Percentiles rank a stretch among this genome's conserved stretches.
Conservation (phyloP, 2,888 invertebrate species). For the Acleris laterana region DNA sequence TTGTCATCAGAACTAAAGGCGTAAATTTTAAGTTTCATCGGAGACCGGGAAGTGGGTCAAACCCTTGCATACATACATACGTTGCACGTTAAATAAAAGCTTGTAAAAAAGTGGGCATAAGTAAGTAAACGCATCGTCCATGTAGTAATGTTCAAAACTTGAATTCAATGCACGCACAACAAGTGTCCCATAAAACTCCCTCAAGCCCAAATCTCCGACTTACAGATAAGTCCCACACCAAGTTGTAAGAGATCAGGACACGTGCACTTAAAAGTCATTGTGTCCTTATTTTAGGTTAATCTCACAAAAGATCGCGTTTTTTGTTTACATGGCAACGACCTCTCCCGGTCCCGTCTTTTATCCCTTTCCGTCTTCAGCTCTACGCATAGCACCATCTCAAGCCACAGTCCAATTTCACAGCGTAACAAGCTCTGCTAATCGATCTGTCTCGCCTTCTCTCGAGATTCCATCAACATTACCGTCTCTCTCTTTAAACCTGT, state of each 20-base stretch:
- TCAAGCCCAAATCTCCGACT: conserved; percentile 13
- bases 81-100: too few species aligned
- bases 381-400: conserved; percentile 56
- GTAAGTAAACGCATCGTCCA: too few species aligned
- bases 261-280: conserved; percentile 33
- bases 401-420: conserved; percentile 63
- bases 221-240: conserved; percentile 20
- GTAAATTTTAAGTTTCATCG: too few species aligned
- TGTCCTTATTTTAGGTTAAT: conserved; percentile 49
- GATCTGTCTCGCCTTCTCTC: conserved; percentile 74
- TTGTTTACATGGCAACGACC: conserved; percentile 75
- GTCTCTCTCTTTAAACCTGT: conserved; percentile 65
- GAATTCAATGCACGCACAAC: conserved; percentile 6
- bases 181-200: conserved; percentile 32
- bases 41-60: too few species aligned
- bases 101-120: too few species aligned
- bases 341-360: conserved; percentile 54
- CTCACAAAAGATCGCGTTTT: conserved; percentile 65
- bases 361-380: conserved; percentile 57
- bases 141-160: too few species aligned
- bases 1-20: too few species aligned
- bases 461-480: conserved; percentile 55
- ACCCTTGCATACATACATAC: too few species aligned
- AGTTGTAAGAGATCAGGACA: conserved; percentile 6
- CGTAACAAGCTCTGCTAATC: conserved; percentile 64